phyloP scores from a whole-genome alignment of 2,888 invertebrate genomes.

The Amitus sp. region DNA sequence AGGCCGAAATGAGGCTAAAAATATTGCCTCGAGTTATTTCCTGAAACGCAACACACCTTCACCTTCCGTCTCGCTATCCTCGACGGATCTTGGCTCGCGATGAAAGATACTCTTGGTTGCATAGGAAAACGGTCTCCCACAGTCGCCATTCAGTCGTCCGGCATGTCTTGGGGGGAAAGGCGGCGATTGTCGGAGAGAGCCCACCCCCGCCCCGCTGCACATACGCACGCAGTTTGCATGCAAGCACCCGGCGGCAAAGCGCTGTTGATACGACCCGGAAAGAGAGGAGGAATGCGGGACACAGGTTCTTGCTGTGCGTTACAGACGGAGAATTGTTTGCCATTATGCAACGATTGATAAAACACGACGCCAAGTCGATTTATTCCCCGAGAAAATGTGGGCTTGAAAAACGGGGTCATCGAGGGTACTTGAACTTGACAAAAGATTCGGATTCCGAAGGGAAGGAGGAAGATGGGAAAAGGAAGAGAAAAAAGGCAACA shows the following conservation, averaged over 20 bases:
- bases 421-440: not conserved
- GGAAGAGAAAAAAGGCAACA: no score
- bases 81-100: not conserved
- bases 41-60: no score
- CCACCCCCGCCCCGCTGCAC: conserved; percentile 19
- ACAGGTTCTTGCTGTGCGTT: conserved; percentile 24
- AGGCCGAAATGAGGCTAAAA: no score
- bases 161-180: conserved; percentile 22
- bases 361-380: conserved; percentile 11
- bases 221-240: conserved; percentile 24
- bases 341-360: conserved; percentile 28
- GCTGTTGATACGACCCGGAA: conserved; percentile 27
- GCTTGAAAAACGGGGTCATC: not conserved
- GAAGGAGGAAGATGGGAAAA: no score
- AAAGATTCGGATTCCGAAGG: not conserved
- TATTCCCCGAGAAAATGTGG: not conserved
- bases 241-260: conserved; percentile 24
- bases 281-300: conserved; percentile 29
- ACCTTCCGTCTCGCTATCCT: no score
- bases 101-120: conserved; percentile 21
- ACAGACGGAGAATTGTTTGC: conserved; percentile 20
- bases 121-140: conserved; percentile 29
- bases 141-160: conserved; percentile 30
- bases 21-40: no score
- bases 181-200: conserved; percentile 20